A percentile compares a stretch with the other conserved stretches of the same genome.
These are phyloP conservation scores for Leistus spinibarbis DNA, from an alignment of 2,888 invertebrate species.

Conservation along the genomic window DNA sequence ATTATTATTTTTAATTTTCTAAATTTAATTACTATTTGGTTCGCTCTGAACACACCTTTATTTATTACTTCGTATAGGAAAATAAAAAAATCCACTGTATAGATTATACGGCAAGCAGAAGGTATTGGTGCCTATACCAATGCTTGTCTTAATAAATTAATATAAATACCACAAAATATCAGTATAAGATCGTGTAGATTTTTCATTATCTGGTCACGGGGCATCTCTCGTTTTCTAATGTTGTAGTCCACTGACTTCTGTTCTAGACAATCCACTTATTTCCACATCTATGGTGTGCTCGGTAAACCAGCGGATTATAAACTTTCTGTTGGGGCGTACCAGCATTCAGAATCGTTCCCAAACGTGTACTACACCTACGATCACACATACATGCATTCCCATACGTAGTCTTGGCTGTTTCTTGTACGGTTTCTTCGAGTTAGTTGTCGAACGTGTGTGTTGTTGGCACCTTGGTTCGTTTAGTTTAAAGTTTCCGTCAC, in stretches of 20 bases:
- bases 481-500: slow-evolving; percentile 28
- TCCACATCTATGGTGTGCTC: neutral
- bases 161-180: too few relatives aligned
- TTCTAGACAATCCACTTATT: neutral
- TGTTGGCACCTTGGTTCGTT: slow-evolving; percentile 35
- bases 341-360: slow-evolving; percentile 26
- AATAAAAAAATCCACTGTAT: too few relatives aligned
- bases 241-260: neutral
- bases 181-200: too few relatives aligned
- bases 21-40: too few relatives aligned
- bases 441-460: slow-evolving; percentile 8
- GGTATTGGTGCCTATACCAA: too few relatives aligned
- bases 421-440: slow-evolving; percentile 29
- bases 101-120: too few relatives aligned
- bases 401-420: neutral
- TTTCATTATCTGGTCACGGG: neutral
- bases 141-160: too few relatives aligned
- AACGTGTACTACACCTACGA: slow-evolving; percentile 10
- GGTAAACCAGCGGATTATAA: slow-evolving; percentile 24
- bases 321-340: slow-evolving; percentile 14
- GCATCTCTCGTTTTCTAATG: neutral
- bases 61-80: too few relatives aligned
- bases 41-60: too few relatives aligned
- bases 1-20: too few relatives aligned
- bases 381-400: neutral